Evolutionary conservation across 1,140 invertebrate species (phyloP).

Genomic region (Gonatopus flavifemur): DNA sequence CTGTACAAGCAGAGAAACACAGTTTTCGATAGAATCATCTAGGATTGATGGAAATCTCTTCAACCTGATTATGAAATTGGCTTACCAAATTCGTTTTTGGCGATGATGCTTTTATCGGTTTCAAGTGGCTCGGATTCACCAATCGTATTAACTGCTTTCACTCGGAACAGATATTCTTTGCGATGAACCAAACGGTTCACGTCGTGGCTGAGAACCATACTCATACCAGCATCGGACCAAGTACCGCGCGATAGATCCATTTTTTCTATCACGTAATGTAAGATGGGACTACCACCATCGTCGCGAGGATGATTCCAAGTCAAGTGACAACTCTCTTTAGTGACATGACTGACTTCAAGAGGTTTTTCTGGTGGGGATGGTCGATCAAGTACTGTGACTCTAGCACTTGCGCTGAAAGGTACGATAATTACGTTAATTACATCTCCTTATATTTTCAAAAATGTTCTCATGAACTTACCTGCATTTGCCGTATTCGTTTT

Average conservation of each 20-base stretch:
- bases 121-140: conserved; percentile 92
- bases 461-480: conserved; percentile 29
- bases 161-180: conserved; percentile 90
- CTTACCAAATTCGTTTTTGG: conserved; percentile 87
- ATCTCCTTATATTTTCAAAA: neutral
- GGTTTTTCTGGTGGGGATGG: conserved; percentile 87
- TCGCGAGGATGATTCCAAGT: conserved; percentile 82
- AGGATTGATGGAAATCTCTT: neutral
- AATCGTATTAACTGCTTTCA: conserved; percentile 92
- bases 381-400: conserved; percentile 86
- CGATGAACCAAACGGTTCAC: conserved; percentile 85
- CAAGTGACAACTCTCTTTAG: conserved; percentile 86
- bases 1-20: conserved; percentile 59
- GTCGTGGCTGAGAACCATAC: conserved; percentile 78
- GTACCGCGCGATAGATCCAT: conserved; percentile 94
- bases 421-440: neutral
- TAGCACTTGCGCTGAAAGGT: conserved; percentile 73
- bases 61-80: too few species aligned
- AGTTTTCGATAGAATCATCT: conserved; percentile 2
- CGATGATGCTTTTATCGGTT: conserved; percentile 82
- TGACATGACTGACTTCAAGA: conserved; percentile 80
- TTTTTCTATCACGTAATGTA: conserved; percentile 97
- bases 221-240: conserved; percentile 93
- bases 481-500: conserved; percentile 81
- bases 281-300: conserved; percentile 89